Conservation (phyloP, 2,797 vertebrate genomes). For the Petrocephalus sullivani region DNA sequence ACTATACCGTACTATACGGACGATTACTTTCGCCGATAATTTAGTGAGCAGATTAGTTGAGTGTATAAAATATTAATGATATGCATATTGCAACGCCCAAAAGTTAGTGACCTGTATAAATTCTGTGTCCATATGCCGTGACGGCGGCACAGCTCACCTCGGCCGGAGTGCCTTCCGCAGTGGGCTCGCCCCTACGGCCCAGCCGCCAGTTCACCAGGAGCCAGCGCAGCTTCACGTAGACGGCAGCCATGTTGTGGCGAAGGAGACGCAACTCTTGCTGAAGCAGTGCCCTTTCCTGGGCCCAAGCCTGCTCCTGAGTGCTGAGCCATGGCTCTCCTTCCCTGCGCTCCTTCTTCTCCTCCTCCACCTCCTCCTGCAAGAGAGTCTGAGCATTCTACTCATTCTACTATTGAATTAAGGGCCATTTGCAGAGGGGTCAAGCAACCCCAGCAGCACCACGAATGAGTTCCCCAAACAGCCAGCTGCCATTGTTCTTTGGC, state of each 20-base stretch:
- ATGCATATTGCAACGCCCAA: too few species aligned
- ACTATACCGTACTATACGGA: too few species aligned
- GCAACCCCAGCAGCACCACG: background rate
- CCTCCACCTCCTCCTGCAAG: conserved; percentile 65
- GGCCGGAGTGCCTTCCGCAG: conserved; percentile 53
- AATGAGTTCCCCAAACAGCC: background rate
- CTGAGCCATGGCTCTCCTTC: conserved; percentile 65
- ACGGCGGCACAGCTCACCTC: conserved; percentile 63
- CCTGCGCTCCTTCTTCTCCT: conserved; percentile 46
- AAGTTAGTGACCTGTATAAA: too few species aligned
- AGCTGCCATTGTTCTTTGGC: background rate
- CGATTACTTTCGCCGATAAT: too few species aligned
- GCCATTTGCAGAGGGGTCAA: background rate
- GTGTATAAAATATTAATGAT: too few species aligned
- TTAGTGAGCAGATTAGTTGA: too few species aligned
- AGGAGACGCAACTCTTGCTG: conserved; percentile 84
- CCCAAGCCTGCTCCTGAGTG: conserved; percentile 76
- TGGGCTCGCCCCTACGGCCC: conserved; percentile 61
- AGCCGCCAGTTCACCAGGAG: conserved; percentile 86
- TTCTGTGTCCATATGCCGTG: too few species aligned
- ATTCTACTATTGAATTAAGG: background rate
- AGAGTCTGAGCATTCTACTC: background rate
- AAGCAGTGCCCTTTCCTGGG: conserved; percentile 74
- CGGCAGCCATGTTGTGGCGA: conserved; percentile 81
- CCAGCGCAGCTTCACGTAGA: conserved; percentile 89